Conservation (phyloP, 2,888 invertebrate genomes). For the Julus scanicus region DNA sequence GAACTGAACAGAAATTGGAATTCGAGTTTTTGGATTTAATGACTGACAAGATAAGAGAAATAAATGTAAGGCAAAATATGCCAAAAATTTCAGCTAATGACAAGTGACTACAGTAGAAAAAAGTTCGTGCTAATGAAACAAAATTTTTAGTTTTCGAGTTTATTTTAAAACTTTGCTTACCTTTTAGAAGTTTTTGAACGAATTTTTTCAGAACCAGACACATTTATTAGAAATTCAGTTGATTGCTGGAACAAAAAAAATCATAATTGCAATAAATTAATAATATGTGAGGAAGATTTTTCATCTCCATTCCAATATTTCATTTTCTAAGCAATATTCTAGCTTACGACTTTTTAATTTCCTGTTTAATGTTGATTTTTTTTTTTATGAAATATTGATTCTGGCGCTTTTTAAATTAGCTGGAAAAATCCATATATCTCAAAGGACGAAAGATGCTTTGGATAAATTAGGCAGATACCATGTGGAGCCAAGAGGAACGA, state of each 20-base stretch:
- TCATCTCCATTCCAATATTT: not conserved
- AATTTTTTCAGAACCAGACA: not conserved
- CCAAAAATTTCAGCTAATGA: too few relatives aligned
- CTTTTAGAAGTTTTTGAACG: too few relatives aligned
- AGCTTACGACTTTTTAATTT: not conserved
- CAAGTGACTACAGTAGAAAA: too few relatives aligned
- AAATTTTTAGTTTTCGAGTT: too few relatives aligned
- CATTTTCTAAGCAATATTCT: not conserved
- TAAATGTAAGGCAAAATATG: too few relatives aligned
- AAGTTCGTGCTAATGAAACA: too few relatives aligned
- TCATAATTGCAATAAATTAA: not conserved
- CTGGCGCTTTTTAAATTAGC: conserved; percentile 27
- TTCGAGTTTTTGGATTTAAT: too few relatives aligned
- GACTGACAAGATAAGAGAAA: too few relatives aligned
- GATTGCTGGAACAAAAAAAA: not conserved
- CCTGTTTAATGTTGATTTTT: not conserved
- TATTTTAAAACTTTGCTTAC: too few relatives aligned
- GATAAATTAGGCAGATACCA: conserved; percentile 52
- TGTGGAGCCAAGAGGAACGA: conserved; percentile 49
- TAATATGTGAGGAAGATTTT: not conserved
- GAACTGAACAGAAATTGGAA: too few relatives aligned
- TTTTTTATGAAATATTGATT: conserved; percentile 2
- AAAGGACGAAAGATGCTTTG: conserved; percentile 51
- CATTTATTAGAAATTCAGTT: not conserved
- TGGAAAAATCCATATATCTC: conserved; percentile 56